These are phyloP conservation scores for Tragelaphus oryx DNA, from an alignment of 2,797 vertebrate genomes.

Conservation along the genomic window DNA sequence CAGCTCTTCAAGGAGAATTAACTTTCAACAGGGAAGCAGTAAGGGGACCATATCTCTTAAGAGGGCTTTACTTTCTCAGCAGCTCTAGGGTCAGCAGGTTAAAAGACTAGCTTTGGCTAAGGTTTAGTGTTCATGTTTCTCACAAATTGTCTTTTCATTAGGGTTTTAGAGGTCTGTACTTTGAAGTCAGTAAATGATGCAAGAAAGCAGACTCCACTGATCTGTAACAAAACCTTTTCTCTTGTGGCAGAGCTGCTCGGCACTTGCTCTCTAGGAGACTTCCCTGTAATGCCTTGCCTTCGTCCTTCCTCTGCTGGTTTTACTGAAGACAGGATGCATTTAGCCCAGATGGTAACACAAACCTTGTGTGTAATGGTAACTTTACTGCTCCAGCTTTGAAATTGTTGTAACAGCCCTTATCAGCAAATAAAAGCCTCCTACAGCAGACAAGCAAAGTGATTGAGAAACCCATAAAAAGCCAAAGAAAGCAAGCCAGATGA, in stretches of 20 bases:
- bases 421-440: slow-evolving; percentile 76
- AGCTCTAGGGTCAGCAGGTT: background rate
- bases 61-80: background rate
- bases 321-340: background rate
- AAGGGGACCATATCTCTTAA: rapidly evolving
- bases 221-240: background rate
- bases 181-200: background rate
- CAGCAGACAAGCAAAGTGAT: slow-evolving; percentile 72
- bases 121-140: background rate
- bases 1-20: background rate
- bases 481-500: slow-evolving; percentile 61
- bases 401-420: slow-evolving; percentile 73
- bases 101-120: background rate
- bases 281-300: background rate
- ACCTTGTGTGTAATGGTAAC: slow-evolving; percentile 34
- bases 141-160: background rate
- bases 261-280: background rate
- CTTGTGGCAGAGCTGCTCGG: background rate
- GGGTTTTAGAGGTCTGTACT: background rate
- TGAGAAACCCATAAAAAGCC: slow-evolving; percentile 75
- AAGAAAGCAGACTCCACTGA: background rate
- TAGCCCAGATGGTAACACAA: background rate
- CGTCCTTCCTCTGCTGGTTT: background rate
- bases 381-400: slow-evolving; percentile 71
- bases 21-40: background rate